phyloP scores from a whole-genome alignment of 2,113 vertebrate species.

The Corythornis cristatus region DNA sequence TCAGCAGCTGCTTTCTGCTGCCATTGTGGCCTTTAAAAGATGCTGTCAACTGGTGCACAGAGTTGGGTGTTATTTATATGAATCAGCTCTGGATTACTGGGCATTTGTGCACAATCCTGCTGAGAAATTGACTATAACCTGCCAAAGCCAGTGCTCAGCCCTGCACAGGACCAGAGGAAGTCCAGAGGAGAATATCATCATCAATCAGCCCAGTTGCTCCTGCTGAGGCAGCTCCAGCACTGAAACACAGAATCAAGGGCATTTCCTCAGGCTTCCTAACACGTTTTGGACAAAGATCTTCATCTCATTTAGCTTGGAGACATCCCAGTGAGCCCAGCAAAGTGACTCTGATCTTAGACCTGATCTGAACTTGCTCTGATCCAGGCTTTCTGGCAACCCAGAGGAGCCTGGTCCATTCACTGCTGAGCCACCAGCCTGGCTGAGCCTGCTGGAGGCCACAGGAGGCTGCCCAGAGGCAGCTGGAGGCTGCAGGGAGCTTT shows the following conservation, averaged over 20 bases:
- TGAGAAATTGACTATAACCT: neutral
- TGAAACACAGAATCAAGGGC: neutral
- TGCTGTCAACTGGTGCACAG: neutral
- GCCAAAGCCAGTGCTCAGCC: conserved; percentile 24
- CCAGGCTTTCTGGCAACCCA: neutral
- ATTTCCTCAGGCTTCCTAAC: neutral
- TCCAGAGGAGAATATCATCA: neutral
- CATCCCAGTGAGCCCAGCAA: neutral
- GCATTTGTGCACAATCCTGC: neutral
- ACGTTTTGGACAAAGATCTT: neutral
- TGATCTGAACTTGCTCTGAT: neutral
- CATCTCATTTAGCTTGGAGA: neutral
- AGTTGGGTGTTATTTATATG: neutral
- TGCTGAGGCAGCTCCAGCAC: neutral
- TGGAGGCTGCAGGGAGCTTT: conserved; percentile 6
- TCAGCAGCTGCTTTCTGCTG: conserved; percentile 35
- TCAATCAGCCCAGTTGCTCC: neutral
- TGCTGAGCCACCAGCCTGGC: neutral
- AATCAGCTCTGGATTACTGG: conserved; percentile 18
- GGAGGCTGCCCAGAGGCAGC: neutral
- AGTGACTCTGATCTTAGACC: neutral
- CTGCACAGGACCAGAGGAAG: neutral
- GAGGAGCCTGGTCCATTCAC: neutral
- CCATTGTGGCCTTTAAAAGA: neutral
- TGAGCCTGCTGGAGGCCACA: neutral